These are phyloP conservation scores for Loriculus beryllinus DNA, from an alignment of 2,797 vertebrate genomes.

Conservation along the genomic window DNA sequence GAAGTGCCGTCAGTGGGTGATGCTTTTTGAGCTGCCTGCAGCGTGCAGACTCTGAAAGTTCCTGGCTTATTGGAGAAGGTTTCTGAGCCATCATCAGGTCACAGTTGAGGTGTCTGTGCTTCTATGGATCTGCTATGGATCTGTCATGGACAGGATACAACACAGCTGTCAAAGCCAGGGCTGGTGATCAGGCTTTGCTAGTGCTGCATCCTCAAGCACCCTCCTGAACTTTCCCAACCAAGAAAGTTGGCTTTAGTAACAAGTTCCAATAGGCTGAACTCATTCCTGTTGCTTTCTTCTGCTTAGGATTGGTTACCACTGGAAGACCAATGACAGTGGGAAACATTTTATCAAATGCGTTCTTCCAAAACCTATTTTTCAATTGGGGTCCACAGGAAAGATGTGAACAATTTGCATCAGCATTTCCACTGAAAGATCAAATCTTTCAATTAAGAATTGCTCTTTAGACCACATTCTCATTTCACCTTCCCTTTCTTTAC, in stretches of 20 bases:
- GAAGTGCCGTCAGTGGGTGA: not conserved
- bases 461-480: not conserved
- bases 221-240: not conserved
- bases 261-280: not conserved
- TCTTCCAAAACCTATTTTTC: not conserved
- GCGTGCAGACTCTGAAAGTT: not conserved
- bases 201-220: not conserved
- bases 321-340: not conserved
- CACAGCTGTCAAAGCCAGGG: not conserved
- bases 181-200: not conserved
- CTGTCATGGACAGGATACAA: not conserved
- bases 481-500: not conserved
- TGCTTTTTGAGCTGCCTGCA: not conserved
- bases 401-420: not conserved
- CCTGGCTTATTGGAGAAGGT: not conserved
- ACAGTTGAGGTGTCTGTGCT: accelerated
- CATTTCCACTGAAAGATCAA: not conserved
- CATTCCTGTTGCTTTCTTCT: not conserved
- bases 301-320: not conserved
- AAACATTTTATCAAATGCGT: not conserved
- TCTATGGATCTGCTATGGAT: not conserved
- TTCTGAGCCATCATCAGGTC: not conserved
- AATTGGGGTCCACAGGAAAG: not conserved
- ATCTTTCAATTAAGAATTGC: not conserved
- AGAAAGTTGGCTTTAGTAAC: not conserved